phyloP scores from a whole-genome alignment of 2,797 vertebrate species.

The Gadopsis bispinosus region DNA sequence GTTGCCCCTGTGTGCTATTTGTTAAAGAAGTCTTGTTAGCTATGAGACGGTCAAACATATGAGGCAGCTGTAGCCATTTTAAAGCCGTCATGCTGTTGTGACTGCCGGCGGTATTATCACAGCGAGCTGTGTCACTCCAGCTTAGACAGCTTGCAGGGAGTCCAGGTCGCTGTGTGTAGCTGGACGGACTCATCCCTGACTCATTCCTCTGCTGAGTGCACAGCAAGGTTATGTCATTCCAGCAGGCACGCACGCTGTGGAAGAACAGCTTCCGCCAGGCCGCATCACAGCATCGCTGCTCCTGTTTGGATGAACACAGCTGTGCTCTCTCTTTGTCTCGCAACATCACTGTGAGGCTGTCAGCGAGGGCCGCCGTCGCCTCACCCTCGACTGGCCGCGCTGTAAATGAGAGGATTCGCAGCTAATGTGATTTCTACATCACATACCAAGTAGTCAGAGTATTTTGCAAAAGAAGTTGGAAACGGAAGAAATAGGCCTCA shows the following conservation, averaged over 20 bases:
- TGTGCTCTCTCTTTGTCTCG: not conserved
- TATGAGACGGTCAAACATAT: slow-evolving; percentile 7
- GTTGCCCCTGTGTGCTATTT: not conserved
- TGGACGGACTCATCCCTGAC: slow-evolving; percentile 43
- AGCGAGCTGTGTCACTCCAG: slow-evolving; percentile 44
- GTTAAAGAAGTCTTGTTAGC: not conserved
- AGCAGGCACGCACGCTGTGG: slow-evolving; percentile 32
- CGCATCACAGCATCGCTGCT: slow-evolving; percentile 33
- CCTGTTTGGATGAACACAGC: slow-evolving; percentile 36
- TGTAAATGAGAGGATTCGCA: slow-evolving; percentile 14
- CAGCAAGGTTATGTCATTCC: slow-evolving; percentile 56
- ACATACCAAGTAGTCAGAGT: no score
- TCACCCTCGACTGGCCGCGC: not conserved
- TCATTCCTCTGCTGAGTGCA: slow-evolving; percentile 43
- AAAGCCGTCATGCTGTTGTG: slow-evolving; percentile 41
- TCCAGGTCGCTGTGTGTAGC: slow-evolving; percentile 23
- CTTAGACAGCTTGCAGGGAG: slow-evolving; percentile 41
- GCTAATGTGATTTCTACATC: slow-evolving; percentile 10
- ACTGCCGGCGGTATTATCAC: slow-evolving; percentile 45
- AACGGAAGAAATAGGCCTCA: not conserved
- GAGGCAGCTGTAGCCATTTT: slow-evolving; percentile 37
- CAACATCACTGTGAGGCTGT: slow-evolving; percentile 18
- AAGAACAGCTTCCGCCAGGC: slow-evolving; percentile 37
- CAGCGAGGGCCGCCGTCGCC: slow-evolving; percentile 8
- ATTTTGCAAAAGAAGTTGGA: not conserved